These are phyloP conservation scores for Oreochromis spilurus DNA, from an alignment of 2,113 vertebrate genomes.

Conservation along the genomic window DNA sequence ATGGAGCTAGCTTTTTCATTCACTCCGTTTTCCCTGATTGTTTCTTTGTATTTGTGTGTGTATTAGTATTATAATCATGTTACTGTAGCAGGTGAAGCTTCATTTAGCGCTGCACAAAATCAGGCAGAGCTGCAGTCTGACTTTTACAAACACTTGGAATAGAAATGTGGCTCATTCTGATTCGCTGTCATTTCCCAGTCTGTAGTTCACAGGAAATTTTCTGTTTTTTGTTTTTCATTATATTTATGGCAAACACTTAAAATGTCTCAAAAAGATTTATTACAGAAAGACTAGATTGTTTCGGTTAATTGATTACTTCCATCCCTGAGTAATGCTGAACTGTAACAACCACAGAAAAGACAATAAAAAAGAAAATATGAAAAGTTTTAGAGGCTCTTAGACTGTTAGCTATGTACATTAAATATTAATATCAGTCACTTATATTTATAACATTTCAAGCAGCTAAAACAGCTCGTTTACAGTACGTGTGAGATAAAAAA, in stretches of 20 bases:
- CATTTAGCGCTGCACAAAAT: background rate
- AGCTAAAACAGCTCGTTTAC: background rate
- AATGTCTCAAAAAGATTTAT: background rate
- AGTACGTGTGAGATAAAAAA: background rate
- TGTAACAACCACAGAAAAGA: background rate
- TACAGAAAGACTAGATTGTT: background rate
- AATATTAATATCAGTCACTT: background rate
- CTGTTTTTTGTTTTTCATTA: fast-evolving
- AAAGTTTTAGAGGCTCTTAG: background rate
- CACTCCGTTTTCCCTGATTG: fast-evolving
- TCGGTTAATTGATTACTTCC: background rate
- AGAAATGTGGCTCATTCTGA: fast-evolving
- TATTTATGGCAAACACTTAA: background rate
- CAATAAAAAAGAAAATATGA: background rate
- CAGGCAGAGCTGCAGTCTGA: background rate
- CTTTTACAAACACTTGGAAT: background rate
- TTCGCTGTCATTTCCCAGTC: background rate
- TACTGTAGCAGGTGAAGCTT: background rate
- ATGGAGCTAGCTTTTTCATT: background rate
- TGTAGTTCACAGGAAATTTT: background rate
- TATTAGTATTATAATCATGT: fast-evolving
- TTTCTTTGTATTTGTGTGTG: background rate
- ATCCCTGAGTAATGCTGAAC: background rate
- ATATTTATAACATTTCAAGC: background rate
- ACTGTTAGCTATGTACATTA: background rate